Percentiles rank a stretch among this genome's conserved stretches.
These are phyloP conservation scores for Odontothrips loti DNA, from an alignment of 2,888 invertebrate genomes.

Conservation along the genomic window DNA sequence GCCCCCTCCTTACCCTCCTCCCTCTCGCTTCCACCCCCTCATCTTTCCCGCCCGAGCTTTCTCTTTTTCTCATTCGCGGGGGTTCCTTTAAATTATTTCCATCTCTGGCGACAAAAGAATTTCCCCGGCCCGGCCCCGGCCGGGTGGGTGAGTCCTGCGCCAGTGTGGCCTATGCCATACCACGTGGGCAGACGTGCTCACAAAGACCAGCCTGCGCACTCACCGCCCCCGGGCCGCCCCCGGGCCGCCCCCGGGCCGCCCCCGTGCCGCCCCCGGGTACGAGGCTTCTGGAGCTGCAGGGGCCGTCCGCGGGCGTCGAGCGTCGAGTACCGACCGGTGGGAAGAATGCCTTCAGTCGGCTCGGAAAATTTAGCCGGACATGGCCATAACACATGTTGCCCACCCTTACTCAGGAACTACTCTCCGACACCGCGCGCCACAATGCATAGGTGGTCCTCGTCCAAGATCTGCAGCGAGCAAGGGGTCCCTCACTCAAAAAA, in stretches of 20 bases:
- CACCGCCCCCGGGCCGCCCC: neutral
- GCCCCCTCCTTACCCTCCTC: neutral
- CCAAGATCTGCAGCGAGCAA: too few species aligned
- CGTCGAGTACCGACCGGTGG: too few species aligned
- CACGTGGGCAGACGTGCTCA: neutral
- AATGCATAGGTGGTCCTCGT: too few species aligned
- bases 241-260: neutral
- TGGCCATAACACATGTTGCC: too few species aligned
- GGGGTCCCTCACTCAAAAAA: too few species aligned
- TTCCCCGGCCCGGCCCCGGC: neutral
- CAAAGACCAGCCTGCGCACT: neutral
- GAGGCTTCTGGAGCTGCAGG: too few species aligned
- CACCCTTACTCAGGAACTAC: too few species aligned
- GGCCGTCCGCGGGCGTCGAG: too few species aligned
- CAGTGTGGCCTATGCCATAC: neutral
- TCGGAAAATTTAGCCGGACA: too few species aligned
- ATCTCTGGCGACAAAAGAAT: constrained; percentile 23
- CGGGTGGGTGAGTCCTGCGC: neutral
- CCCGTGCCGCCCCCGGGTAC: neutral
- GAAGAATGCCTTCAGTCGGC: too few species aligned
- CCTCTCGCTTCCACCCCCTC: neutral
- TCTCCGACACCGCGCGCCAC: too few species aligned
- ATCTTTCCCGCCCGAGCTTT: neutral
- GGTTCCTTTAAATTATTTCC: constrained; percentile 14
- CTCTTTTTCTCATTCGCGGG: constrained; percentile 17